A percentile compares a stretch with the other conserved stretches of the same genome.
Conservation (phyloP, 2,888 invertebrate genomes). For the Drosophila robusta region DNA sequence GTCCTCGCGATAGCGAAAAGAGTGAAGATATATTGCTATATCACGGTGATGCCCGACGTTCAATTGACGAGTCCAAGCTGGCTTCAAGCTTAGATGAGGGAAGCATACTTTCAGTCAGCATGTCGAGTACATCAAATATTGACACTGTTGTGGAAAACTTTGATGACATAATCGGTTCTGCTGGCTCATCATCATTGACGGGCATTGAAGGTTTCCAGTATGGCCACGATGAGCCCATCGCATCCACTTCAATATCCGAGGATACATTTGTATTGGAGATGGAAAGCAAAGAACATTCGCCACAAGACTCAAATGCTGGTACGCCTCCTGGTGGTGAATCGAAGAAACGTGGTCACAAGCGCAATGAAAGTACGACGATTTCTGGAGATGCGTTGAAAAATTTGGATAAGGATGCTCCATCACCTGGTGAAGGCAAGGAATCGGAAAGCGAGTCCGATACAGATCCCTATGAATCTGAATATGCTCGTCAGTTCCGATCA, state of each 20-base stretch:
- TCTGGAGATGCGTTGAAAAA: slow-evolving; percentile 74
- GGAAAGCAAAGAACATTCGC: slow-evolving; percentile 76
- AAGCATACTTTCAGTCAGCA: slow-evolving; percentile 87
- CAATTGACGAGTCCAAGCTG: slow-evolving; percentile 85
- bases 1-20: slow-evolving; percentile 67
- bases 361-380: slow-evolving; percentile 86
- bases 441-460: slow-evolving; percentile 86
- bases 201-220: slow-evolving; percentile 83
- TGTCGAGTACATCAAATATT: slow-evolving; percentile 87
- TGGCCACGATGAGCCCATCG: slow-evolving; percentile 69
- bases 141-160: slow-evolving; percentile 85
- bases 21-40: slow-evolving; percentile 79
- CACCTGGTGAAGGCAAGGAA: slow-evolving; percentile 83
- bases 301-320: slow-evolving; percentile 67
- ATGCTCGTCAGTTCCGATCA: slow-evolving; percentile 85
- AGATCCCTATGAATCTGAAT: slow-evolving; percentile 86
- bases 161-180: slow-evolving; percentile 83
- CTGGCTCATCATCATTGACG: slow-evolving; percentile 83
- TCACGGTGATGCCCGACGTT: slow-evolving; percentile 73
- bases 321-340: slow-evolving; percentile 75
- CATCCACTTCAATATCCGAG: slow-evolving; percentile 67
- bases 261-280: slow-evolving; percentile 78
- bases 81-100: slow-evolving; percentile 87
- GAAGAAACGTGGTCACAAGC: slow-evolving; percentile 86
- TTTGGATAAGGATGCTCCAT: slow-evolving; percentile 72